phyloP scores from a whole-genome alignment of 2,113 vertebrate species.

The Oceanites oceanicus region DNA sequence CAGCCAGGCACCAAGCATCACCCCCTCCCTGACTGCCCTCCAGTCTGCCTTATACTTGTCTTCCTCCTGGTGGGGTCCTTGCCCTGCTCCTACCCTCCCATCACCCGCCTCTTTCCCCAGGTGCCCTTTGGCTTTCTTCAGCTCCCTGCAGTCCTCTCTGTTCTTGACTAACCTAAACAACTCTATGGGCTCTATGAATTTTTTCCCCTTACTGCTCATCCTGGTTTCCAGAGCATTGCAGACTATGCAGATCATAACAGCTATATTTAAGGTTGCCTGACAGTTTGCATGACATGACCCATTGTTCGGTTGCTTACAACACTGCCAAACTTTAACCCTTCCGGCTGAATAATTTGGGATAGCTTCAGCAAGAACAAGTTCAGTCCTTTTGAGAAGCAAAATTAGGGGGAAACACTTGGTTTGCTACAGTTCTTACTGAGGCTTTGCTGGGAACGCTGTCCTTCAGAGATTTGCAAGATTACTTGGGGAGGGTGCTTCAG shows the following conservation, averaged over 20 bases:
- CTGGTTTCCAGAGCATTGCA: constrained; percentile 66
- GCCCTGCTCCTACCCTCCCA: background rate
- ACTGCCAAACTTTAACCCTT: constrained; percentile 51
- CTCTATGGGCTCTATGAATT: constrained; percentile 39
- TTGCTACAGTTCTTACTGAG: background rate
- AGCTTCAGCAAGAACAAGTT: background rate
- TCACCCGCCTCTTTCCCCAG: background rate
- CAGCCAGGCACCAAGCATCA: background rate
- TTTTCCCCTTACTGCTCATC: constrained; percentile 51
- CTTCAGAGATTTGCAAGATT: background rate
- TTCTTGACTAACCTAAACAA: constrained; percentile 53
- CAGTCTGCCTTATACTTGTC: background rate
- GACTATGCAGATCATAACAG: constrained; percentile 62
- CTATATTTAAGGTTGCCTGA: constrained; percentile 67
- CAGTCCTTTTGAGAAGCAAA: background rate
- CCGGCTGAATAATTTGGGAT: background rate
- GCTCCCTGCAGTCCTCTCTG: background rate
- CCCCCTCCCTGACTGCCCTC: background rate
- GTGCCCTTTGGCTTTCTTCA: background rate
- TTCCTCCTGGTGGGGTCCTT: background rate
- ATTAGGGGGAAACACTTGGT: background rate
- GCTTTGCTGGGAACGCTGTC: background rate
- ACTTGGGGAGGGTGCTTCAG: background rate
- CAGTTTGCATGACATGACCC: constrained; percentile 64
- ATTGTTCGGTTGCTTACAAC: constrained; percentile 11